Percentiles rank a stretch among this genome's conserved stretches.
Conservation (phyloP, 2,113 vertebrate species). For the Empidonax alnorum region DNA sequence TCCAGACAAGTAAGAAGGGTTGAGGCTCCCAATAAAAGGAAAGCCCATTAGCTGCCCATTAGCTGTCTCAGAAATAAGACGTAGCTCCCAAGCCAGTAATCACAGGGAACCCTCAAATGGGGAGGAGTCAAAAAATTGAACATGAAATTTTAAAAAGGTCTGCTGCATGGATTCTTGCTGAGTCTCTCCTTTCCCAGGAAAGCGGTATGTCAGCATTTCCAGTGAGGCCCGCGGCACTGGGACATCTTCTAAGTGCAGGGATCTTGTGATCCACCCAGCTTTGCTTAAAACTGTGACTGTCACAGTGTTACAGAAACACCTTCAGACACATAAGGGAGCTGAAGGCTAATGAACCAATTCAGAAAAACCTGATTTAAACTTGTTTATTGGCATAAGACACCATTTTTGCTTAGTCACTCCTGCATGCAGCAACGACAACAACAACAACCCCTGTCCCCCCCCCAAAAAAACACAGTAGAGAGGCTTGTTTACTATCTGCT, state of each 20-base stretch:
- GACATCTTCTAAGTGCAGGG: not conserved
- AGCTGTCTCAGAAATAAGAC: not conserved
- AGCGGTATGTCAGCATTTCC: slow-evolving; percentile 17
- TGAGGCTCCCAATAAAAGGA: not conserved
- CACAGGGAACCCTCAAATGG: slow-evolving; percentile 13
- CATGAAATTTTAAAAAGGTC: not conserved
- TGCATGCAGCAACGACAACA: not conserved
- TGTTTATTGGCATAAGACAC: not conserved
- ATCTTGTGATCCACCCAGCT: not conserved
- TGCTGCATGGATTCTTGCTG: not conserved
- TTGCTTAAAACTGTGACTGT: not conserved
- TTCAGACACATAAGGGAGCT: not conserved
- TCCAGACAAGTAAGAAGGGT: not conserved
- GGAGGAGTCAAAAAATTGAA: slow-evolving; percentile 45
- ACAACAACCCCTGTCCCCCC: not conserved
- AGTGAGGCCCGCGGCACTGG: not conserved
- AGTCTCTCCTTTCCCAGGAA: slow-evolving; percentile 5
- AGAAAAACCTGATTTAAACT: not conserved
- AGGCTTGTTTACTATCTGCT: not conserved
- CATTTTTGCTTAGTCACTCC: not conserved
- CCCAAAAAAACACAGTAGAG: not conserved
- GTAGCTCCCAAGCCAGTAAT: not conserved
- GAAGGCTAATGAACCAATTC: not conserved
- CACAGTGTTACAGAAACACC: not conserved
- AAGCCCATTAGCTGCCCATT: not conserved